Conservation (phyloP, 2,888 invertebrate genomes). For the Pristionchus mayeri region DNA sequence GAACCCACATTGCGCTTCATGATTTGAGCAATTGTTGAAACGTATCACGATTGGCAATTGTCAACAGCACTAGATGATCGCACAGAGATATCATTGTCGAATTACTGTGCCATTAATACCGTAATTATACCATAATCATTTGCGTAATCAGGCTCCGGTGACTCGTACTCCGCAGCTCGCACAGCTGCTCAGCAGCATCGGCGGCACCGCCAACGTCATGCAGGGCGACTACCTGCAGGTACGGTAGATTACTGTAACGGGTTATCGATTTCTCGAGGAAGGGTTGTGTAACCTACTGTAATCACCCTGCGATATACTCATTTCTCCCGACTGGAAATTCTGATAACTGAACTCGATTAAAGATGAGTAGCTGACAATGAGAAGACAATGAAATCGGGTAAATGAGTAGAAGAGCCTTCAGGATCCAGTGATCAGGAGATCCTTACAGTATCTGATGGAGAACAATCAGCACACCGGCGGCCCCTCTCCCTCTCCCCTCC, state of each 20-base stretch:
- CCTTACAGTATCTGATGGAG: constrained; percentile 27
- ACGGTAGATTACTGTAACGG: neutral
- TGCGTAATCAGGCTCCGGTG: neutral
- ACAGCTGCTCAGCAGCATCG: constrained; percentile 48
- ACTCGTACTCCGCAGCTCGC: neutral
- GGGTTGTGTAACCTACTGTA: constrained; percentile 11
- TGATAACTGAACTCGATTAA: no score
- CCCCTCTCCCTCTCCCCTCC: constrained; percentile 47
- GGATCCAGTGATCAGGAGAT: neutral
- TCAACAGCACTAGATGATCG: no score
- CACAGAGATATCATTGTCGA: no score
- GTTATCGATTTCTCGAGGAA: neutral
- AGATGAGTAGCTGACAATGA: no score
- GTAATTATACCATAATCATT: neutral
- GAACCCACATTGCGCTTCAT: no score
- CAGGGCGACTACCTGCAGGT: constrained; percentile 60
- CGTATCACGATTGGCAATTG: no score
- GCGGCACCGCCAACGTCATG: constrained; percentile 66
- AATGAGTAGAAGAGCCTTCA: no score
- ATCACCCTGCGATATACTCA: no score
- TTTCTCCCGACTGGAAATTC: no score
- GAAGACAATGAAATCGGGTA: no score
- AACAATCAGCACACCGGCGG: constrained; percentile 50
- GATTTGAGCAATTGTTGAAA: no score
- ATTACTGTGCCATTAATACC: neutral